Evolutionary conservation across 2,888 invertebrate species (phyloP).

Genomic region (Tricholauxania praeusta): DNA sequence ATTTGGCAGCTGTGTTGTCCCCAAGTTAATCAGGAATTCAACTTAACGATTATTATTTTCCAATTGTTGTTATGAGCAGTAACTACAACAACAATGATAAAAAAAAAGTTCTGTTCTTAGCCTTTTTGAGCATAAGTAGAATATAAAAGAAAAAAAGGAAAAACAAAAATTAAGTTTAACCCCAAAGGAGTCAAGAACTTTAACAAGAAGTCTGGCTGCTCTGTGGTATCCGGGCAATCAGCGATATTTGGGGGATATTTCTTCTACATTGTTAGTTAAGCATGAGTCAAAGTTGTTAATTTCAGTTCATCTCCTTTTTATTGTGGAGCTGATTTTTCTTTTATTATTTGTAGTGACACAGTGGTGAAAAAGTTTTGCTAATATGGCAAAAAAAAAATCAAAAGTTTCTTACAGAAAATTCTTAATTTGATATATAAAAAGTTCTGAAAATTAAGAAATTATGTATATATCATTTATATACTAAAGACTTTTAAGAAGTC

Average conservation of each 20-base stretch:
- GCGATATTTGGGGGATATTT: neutral
- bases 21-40: slow-evolving; percentile 51
- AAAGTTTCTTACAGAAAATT: no score
- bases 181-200: slow-evolving; percentile 33
- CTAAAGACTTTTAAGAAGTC: no score
- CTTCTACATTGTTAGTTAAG: slow-evolving; percentile 11
- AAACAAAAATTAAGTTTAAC: slow-evolving; percentile 32
- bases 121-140: slow-evolving; percentile 33
- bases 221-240: neutral
- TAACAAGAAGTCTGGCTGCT: neutral
- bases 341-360: no score
- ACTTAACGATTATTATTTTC: slow-evolving; percentile 50
- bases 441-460: no score
- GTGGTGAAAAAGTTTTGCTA: no score
- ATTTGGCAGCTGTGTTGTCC: slow-evolving; percentile 38
- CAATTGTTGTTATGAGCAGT: slow-evolving; percentile 43
- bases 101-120: neutral
- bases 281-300: slow-evolving; percentile 37
- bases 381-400: neutral
- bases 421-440: neutral
- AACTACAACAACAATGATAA: slow-evolving; percentile 20
- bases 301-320: slow-evolving; percentile 28
- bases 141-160: slow-evolving; percentile 30
- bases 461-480: no score
- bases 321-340: neutral